These are phyloP conservation scores for Tragelaphus eurycerus DNA, from an alignment of 2,797 vertebrate genomes.

Conservation along the genomic window DNA sequence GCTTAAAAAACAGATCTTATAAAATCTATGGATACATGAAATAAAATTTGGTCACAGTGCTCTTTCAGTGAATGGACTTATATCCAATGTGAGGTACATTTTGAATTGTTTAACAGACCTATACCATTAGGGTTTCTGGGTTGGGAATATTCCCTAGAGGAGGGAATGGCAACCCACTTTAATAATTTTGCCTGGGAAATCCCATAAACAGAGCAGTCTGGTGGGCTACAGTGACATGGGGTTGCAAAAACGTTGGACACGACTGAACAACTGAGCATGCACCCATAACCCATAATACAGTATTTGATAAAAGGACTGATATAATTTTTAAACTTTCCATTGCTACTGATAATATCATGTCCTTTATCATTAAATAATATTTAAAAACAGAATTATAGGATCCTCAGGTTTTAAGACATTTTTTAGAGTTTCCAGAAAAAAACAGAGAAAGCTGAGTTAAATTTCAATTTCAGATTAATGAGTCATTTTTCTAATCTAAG, in stretches of 20 bases:
- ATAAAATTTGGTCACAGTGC: neutral
- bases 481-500: neutral
- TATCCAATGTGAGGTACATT: neutral
- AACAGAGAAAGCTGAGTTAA: neutral
- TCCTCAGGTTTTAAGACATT: neutral
- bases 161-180: neutral
- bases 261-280: neutral
- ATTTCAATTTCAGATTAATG: neutral
- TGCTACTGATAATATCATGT: neutral
- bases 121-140: neutral
- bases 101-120: neutral
- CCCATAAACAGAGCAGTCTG: neutral
- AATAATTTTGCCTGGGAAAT: neutral
- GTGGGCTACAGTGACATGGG: neutral
- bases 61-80: neutral
- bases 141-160: neutral
- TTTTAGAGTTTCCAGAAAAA: neutral
- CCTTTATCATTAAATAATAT: neutral
- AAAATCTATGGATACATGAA: neutral
- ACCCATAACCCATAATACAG: neutral
- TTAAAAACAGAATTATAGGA: slow-evolving; percentile 11
- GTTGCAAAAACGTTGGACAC: neutral
- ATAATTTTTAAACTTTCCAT: neutral
- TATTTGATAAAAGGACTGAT: neutral
- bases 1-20: neutral